phyloP scores from a whole-genome alignment of 1,140 invertebrate genomes.

The Ceratina japonica region DNA sequence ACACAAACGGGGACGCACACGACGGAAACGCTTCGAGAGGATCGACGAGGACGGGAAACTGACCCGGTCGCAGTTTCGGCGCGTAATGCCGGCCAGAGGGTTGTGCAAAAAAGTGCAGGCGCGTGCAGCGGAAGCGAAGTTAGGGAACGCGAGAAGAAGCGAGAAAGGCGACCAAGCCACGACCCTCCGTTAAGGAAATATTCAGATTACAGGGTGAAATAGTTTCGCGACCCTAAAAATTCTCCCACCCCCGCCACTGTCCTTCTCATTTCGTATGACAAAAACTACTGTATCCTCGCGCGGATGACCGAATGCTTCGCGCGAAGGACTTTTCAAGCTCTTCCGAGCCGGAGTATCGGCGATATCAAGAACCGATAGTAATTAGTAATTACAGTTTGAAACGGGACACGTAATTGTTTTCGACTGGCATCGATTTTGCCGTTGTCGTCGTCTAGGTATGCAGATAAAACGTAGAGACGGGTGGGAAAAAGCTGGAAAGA shows the following conservation, averaged over 20 bases:
- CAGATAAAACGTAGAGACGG: too few species aligned
- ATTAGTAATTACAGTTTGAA: background rate
- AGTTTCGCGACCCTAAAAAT: background rate
- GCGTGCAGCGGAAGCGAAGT: constrained; percentile 12
- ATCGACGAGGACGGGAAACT: constrained; percentile 45
- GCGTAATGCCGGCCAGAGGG: constrained; percentile 36
- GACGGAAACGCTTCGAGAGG: background rate
- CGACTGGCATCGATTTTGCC: too few species aligned
- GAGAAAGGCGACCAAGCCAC: constrained; percentile 33
- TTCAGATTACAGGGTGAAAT: constrained; percentile 27
- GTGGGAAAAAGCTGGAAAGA: constrained; percentile 3
- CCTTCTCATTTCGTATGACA: background rate
- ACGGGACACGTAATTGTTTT: background rate
- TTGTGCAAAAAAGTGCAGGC: constrained; percentile 34
- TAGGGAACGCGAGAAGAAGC: constrained; percentile 4
- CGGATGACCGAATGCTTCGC: too few species aligned
- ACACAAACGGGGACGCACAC: background rate
- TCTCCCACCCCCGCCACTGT: background rate
- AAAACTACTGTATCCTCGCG: background rate
- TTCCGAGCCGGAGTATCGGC: too few species aligned
- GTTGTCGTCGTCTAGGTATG: too few species aligned
- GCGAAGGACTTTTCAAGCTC: too few species aligned
- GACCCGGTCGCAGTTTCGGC: constrained; percentile 51
- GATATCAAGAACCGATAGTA: too few species aligned
- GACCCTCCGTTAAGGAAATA: background rate